A percentile compares a stretch with the other conserved stretches of the same genome.
These are phyloP conservation scores for Eudemis profundana DNA, from an alignment of 2,888 invertebrate species.

Conservation along the genomic window DNA sequence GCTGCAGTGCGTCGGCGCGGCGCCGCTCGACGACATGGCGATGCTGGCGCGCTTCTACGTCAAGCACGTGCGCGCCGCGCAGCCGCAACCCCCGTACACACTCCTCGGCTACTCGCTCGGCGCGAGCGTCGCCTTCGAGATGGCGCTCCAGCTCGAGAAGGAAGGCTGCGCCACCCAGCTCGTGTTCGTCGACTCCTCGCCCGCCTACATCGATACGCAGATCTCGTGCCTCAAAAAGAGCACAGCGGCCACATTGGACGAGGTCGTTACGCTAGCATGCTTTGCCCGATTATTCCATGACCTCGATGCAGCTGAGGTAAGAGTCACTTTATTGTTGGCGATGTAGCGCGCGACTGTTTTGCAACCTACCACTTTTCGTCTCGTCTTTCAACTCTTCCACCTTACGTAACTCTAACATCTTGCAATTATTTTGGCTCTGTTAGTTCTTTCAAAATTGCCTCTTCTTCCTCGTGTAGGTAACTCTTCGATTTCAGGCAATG, in stretches of 20 bases:
- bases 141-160: conserved; percentile 93
- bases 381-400: no score
- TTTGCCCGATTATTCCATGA: no score
- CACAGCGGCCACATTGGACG: conserved; percentile 85
- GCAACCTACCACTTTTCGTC: no score
- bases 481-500: no score
- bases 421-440: no score
- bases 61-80: conserved; percentile 89
- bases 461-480: no score
- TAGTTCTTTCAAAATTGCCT: no score
- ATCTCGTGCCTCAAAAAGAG: conserved; percentile 87
- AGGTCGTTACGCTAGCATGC: no score
- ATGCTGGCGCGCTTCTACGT: conserved; percentile 91
- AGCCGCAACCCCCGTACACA: conserved; percentile 93
- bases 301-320: no score
- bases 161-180: conserved; percentile 85
- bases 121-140: conserved; percentile 97
- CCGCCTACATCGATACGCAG: conserved; percentile 91
- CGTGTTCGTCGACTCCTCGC: conserved; percentile 96
- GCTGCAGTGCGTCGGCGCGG: conserved; percentile 93
- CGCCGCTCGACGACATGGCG: conserved; percentile 89
- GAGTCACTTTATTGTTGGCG: no score
- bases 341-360: no score
- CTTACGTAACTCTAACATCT: no score
- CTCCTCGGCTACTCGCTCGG: conserved; percentile 98